Base-by-base conservation (phyloP, 2,888 invertebrate genomes). In the Brenthis ino region DNA sequence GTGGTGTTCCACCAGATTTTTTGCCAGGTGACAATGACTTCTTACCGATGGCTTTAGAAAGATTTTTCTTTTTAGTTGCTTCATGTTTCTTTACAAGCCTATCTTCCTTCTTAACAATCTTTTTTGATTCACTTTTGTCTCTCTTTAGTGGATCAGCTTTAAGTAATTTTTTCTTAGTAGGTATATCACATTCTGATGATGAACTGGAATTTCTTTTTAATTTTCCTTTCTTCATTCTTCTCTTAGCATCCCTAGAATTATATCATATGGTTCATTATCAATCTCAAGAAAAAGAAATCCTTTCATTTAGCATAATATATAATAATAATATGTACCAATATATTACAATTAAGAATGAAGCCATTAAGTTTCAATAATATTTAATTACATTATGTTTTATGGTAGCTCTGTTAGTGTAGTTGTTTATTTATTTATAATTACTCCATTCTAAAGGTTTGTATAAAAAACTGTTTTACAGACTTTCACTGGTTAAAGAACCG, bases 151-250 rank as follows among this genome's bases (percentile, higher is more conserved):
- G 57, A 70, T 91, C 91, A 75, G 69, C 80, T 87, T 93, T 93
- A 28, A 88, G 77, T 74, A 94, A 91, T 79, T 94, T 94, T 78
- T 94, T 94, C 80, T 93, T 93, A 43, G 89, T 76, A 67, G 89
- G 89, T 54, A 93, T 90, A 75, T 94, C 95, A 67, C 94, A 94
- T 73, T 96, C 96, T 4, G 96, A 95, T 12, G 95, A 95, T 16
- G 94, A 94, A 78, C 94, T 94, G 0, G 94, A 94, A 79, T 94
- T 93, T 50, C 95, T 87, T 82, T 94, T 94, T 54, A 93, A 82
- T 79, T 94, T 94, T 61, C 92, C 90, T 64, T 93, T 93, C 75
- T 91, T 92, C 71, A 77, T 86, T 87, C 88, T 94, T 85, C 93
- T 91, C 71, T 93, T 93, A 70, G 89, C 82, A 71, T 88, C 89